These are phyloP conservation scores for Tangara arthus DNA, from an alignment of 2,797 vertebrate genomes.

Conservation along the genomic window DNA sequence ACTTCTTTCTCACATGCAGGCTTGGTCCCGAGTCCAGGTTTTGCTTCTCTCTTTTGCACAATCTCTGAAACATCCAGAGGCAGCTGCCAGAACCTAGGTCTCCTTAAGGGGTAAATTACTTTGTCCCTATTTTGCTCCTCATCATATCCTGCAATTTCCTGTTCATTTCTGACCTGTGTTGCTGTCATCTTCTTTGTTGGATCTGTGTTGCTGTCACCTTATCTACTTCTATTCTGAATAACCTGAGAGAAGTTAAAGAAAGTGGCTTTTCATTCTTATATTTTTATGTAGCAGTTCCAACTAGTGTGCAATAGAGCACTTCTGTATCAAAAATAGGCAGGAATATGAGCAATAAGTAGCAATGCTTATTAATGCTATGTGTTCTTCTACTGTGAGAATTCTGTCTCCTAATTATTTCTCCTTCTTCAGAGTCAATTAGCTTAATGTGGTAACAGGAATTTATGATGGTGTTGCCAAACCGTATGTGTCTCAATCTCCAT, in stretches of 20 bases:
- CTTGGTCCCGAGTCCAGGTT: neutral
- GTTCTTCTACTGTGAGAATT: neutral
- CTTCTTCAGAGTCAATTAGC: conserved; percentile 33
- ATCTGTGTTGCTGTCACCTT: neutral
- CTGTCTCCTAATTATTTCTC: conserved; percentile 18
- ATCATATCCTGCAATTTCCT: neutral
- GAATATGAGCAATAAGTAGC: neutral
- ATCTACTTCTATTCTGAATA: neutral
- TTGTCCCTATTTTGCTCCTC: neutral
- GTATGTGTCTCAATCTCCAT: neutral
- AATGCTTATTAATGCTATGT: neutral
- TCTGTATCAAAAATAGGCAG: neutral
- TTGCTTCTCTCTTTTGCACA: neutral
- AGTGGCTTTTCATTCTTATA: neutral
- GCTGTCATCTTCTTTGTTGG: neutral
- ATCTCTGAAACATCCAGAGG: neutral
- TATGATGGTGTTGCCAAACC: neutral
- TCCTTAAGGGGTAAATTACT: neutral
- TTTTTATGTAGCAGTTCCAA: neutral
- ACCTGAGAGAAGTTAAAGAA: neutral
- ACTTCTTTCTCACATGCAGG: neutral
- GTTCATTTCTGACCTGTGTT: neutral
- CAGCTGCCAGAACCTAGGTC: neutral
- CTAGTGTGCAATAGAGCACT: neutral
- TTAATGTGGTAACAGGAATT: conserved; percentile 16